These are phyloP conservation scores for Epinotia brunnichana DNA, from an alignment of 2,888 invertebrate species.

Conservation along the genomic window DNA sequence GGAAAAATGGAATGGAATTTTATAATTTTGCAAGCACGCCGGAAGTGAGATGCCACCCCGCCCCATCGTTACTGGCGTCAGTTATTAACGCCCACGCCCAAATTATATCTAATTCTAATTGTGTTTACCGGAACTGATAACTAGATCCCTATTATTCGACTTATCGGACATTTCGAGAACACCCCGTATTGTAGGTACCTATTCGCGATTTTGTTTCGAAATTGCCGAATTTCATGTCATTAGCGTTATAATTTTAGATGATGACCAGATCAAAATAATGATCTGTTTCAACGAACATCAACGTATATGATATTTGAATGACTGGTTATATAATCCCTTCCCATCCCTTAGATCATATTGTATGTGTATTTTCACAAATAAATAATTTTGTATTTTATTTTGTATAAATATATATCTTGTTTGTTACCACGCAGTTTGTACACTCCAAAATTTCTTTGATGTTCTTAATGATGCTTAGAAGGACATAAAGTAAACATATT, in stretches of 20 bases:
- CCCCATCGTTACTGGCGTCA: slow-evolving; percentile 28
- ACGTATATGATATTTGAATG: too few species aligned
- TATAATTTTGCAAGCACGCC: not conserved
- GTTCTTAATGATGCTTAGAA: too few species aligned
- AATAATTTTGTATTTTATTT: too few species aligned
- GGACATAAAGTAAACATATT: too few species aligned
- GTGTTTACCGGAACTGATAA: slow-evolving; percentile 19
- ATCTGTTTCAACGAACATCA: not conserved
- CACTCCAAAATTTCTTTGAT: too few species aligned
- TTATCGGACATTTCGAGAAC: not conserved
- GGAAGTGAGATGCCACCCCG: not conserved
- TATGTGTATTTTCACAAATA: too few species aligned
- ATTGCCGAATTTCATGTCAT: not conserved
- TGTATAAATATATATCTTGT: too few species aligned
- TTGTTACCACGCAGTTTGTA: too few species aligned
- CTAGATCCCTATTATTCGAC: slow-evolving; percentile 15
- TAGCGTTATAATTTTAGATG: slow-evolving; percentile 7
- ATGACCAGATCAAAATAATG: slow-evolving; percentile 12
- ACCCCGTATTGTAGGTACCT: not conserved
- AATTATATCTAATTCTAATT: slow-evolving; percentile 36
- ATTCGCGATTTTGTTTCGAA: not conserved
- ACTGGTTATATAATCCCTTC: too few species aligned
- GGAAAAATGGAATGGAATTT: not conserved
- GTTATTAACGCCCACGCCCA: slow-evolving; percentile 30
- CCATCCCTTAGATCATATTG: too few species aligned